These are phyloP conservation scores for Mesitornis unicolor DNA, from an alignment of 2,113 vertebrate genomes.

Conservation along the genomic window DNA sequence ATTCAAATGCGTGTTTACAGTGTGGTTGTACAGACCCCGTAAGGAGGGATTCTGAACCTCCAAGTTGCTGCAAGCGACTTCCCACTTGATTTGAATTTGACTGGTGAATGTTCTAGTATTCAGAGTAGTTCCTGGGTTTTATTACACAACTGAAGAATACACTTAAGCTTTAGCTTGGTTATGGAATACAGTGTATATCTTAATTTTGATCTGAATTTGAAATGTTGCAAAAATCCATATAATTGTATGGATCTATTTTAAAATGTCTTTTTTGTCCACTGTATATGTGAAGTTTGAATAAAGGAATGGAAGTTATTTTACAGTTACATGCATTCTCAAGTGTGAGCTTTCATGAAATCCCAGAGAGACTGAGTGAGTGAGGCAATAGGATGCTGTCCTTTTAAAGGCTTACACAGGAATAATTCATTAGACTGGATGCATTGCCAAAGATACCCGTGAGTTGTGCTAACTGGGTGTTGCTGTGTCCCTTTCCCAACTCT, in stretches of 20 bases:
- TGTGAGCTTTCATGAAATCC: slow-evolving; percentile 49
- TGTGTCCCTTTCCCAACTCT: background rate
- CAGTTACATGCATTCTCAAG: slow-evolving; percentile 44
- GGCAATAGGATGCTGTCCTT: background rate
- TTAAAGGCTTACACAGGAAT: background rate
- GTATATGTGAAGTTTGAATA: slow-evolving; percentile 69
- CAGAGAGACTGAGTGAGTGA: slow-evolving; percentile 4
- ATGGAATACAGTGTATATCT: slow-evolving; percentile 64
- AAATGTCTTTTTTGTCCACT: slow-evolving; percentile 68
- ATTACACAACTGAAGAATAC: slow-evolving; percentile 18
- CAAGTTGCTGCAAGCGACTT: background rate
- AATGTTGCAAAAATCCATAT: slow-evolving; percentile 63
- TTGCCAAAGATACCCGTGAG: background rate
- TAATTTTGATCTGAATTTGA: slow-evolving; percentile 67
- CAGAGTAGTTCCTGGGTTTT: slow-evolving; percentile 37
- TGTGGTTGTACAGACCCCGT: slow-evolving; percentile 16
- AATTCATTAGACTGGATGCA: background rate
- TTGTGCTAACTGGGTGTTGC: background rate
- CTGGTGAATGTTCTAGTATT: slow-evolving; percentile 57
- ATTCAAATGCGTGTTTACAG: background rate
- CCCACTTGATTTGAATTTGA: slow-evolving; percentile 24
- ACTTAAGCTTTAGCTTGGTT: slow-evolving; percentile 57
- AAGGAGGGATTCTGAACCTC: slow-evolving; percentile 41
- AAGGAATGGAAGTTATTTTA: slow-evolving; percentile 68
- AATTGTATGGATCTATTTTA: slow-evolving; percentile 66